These are phyloP conservation scores for Psilanteris sp. DNA, from an alignment of 1,140 invertebrate genomes.

Conservation along the genomic window DNA sequence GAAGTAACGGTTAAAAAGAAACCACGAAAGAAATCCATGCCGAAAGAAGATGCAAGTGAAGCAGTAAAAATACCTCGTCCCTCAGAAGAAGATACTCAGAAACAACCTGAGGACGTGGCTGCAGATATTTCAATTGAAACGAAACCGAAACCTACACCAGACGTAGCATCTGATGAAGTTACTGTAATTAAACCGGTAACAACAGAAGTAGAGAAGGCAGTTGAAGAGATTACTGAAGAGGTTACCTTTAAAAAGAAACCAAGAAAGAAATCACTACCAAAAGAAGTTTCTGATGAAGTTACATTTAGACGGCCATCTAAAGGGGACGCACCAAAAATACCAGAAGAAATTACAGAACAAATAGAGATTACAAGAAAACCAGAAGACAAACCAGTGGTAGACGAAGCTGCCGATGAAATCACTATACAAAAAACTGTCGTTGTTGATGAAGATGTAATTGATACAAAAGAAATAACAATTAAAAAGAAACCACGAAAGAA, in stretches of 20 bases:
- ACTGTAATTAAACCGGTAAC: conserved; percentile 62
- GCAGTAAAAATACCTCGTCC: no score
- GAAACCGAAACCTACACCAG: no score
- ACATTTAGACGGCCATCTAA: not conserved
- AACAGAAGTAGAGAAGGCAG: conserved; percentile 56
- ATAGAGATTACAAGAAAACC: conserved; percentile 66
- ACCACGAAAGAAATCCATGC: no score
- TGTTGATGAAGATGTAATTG: no score
- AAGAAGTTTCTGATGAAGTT: conserved; percentile 9
- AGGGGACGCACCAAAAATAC: not conserved
- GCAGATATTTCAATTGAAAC: no score
- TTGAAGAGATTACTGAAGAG: conserved; percentile 69
- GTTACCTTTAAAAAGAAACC: conserved; percentile 26
- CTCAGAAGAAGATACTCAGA: no score
- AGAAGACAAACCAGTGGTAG: conserved; percentile 63
- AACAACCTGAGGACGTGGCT: no score
- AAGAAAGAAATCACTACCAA: conserved; percentile 9
- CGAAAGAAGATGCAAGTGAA: no score
- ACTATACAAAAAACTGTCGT: conserved; percentile 13
- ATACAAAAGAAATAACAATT: no score
- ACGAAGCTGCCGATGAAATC: conserved; percentile 50
- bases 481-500: no score
- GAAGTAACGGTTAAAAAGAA: no score
- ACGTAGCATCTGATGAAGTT: conserved; percentile 81
- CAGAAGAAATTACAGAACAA: conserved; percentile 53